Evolutionary conservation across 2,113 vertebrate genomes (phyloP), one percentile per base, ranked within the genome.

Genomic region (Oplegnathus fasciatus): DNA sequence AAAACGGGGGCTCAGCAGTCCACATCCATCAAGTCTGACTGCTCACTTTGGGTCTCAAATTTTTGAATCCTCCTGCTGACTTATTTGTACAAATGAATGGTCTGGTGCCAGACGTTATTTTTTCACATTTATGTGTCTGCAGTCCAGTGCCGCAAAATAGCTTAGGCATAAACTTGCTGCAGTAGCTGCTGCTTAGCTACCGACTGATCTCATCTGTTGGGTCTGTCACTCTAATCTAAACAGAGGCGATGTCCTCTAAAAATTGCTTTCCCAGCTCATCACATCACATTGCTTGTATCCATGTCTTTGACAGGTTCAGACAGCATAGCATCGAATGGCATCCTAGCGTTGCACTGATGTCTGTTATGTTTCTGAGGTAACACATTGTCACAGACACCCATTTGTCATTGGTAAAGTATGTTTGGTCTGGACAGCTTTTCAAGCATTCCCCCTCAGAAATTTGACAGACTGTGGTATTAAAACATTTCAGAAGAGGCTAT

Each of bases 271-370:
- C 24, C 13, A 46, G 17, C 50, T 85, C 44, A 62, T 48, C 62
- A 52, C 24, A 22, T 22, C 17, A 62, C 8, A 54, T 18, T n/a
- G 10, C 1, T 18, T 10, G 32, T 32, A 22, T 75, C 37, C 34
- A 30, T 40, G 57, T 54, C 30, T 76, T n/a, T 83, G 64, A 68
- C 80, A 68, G 52, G 32, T 69, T 70, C 32, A 54, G 73, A 61
- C 73, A 54, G 20, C 44, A 11, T 30, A 18, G 26, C 42, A 28
- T 3, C 5, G 7, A 64, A 30, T 44, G 13, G 9, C 42, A 42
- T 50, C 50, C 20, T n/a, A 28, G 15, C 9, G 9, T 11, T n/a
- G 30, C 30, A 34, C 6, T 2, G 9, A 48, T 22, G 32, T 46
- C 30, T 67, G 52, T 37, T 66, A 48, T 57, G 66, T 77, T 44